Percentiles rank a stretch among this genome's conserved stretches.
Conservation (phyloP, 2,888 invertebrate genomes). For the Subacronicta megacephala region DNA sequence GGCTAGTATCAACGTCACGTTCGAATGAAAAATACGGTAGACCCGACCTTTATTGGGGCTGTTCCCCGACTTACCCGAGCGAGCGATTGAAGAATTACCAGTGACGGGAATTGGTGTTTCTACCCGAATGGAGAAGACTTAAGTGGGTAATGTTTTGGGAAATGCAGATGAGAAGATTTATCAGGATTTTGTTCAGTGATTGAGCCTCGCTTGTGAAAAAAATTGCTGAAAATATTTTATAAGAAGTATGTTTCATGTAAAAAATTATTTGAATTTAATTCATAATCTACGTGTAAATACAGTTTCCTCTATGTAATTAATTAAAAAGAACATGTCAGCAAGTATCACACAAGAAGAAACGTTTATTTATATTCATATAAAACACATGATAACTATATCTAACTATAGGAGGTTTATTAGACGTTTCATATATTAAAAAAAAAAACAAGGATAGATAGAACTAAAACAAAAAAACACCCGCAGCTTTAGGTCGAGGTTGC, state of each 20-base stretch:
- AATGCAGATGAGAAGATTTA: constrained; percentile 30
- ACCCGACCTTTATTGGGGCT: constrained; percentile 40
- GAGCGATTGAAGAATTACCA: constrained; percentile 34
- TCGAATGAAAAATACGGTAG: constrained; percentile 51
- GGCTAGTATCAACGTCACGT: constrained; percentile 45
- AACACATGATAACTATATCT: too few relatives aligned
- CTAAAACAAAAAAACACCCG: too few relatives aligned
- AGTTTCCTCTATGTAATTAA: too few relatives aligned
- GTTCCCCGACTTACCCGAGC: constrained; percentile 21
- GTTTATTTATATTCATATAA: too few relatives aligned
- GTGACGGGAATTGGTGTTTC: constrained; percentile 43
- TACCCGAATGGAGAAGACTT: constrained; percentile 22
- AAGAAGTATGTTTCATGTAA: not conserved
- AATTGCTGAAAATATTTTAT: not conserved
- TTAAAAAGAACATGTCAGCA: too few relatives aligned
- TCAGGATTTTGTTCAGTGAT: constrained; percentile 18
- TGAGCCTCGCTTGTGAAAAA: constrained; percentile 1
- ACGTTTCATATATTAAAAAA: too few relatives aligned
- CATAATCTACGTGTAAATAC: not conserved
- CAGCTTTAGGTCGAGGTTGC: too few relatives aligned
- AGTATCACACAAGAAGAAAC: too few relatives aligned
- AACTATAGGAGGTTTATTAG: too few relatives aligned
- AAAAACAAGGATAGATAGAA: too few relatives aligned
- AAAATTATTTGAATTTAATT: not conserved
- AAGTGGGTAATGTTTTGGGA: constrained; percentile 22